These are phyloP conservation scores for Adelognathus sp. DNA, from an alignment of 2,888 invertebrate species.

Conservation along the genomic window DNA sequence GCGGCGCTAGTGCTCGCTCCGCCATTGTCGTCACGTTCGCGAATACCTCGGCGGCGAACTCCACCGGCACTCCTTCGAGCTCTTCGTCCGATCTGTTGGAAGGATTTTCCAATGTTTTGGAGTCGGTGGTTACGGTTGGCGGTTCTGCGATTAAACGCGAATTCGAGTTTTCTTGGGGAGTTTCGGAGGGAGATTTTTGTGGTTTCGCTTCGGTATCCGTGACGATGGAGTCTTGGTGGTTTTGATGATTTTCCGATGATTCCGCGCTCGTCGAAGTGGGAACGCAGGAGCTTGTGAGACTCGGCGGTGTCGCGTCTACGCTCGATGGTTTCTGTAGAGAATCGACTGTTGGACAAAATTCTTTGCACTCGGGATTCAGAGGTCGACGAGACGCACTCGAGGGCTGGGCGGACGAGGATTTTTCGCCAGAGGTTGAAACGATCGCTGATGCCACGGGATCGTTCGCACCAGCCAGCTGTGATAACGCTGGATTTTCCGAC, in stretches of 20 bases:
- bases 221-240: neutral
- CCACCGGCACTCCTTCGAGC: slow-evolving; percentile 44
- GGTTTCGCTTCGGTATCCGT: neutral
- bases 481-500: slow-evolving; percentile 65
- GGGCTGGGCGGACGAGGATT: too few species aligned
- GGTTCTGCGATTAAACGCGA: neutral
- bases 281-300: slow-evolving; percentile 25
- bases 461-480: slow-evolving; percentile 10
- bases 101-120: slow-evolving; percentile 1
- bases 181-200: neutral
- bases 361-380: slow-evolving; percentile 78
- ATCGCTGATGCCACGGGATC: neutral
- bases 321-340: slow-evolving; percentile 42
- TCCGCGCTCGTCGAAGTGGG: too few species aligned
- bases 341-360: slow-evolving; percentile 70
- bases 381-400: slow-evolving; percentile 63
- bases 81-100: slow-evolving; percentile 30
- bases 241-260: slow-evolving; percentile 12
- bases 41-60: slow-evolving; percentile 61
- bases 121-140: neutral
- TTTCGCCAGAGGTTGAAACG: neutral
- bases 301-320: neutral
- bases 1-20: slow-evolving; percentile 34
- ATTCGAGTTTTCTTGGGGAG: too few species aligned
- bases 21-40: slow-evolving; percentile 55